These are phyloP conservation scores for Geophilus truncorum DNA, from an alignment of 2,888 invertebrate species.

Conservation along the genomic window DNA sequence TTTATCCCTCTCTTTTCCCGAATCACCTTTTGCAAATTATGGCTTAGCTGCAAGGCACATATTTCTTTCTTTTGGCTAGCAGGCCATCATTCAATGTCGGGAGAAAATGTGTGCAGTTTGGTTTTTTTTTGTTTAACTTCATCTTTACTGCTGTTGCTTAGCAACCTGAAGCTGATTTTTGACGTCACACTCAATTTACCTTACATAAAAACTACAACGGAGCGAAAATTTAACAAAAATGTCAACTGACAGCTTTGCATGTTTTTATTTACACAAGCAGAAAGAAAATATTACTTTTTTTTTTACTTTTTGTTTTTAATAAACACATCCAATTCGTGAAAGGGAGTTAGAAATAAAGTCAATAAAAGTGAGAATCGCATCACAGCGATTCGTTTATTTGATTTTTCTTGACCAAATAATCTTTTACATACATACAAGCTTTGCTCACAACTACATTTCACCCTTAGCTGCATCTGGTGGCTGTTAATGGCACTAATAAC, in stretches of 20 bases:
- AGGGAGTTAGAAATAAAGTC: too few relatives aligned
- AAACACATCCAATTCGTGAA: too few relatives aligned
- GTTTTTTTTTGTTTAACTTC: constrained; percentile 12
- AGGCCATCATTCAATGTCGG: constrained; percentile 21
- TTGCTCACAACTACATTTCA: background rate
- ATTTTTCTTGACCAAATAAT: background rate
- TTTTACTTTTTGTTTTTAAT: background rate
- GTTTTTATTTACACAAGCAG: background rate
- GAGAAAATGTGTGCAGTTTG: constrained; percentile 13
- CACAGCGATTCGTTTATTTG: background rate
- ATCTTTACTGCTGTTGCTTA: background rate
- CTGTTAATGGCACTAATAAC: constrained; percentile 13
- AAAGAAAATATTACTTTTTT: background rate
- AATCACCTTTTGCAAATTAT: constrained; percentile 27
- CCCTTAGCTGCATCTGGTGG: constrained; percentile 22
- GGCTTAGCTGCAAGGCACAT: constrained; percentile 25
- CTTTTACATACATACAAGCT: background rate
- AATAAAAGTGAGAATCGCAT: background rate
- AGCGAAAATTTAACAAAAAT: background rate
- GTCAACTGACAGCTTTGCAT: background rate
- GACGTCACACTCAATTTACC: constrained; percentile 27
- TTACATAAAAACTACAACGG: background rate
- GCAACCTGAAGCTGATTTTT: constrained; percentile 23
- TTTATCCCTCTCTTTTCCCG: constrained; percentile 1
- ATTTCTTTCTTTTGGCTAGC: constrained; percentile 13